Base-by-base conservation (phyloP, 1,140 invertebrate species). In the Solenopsis fugax region DNA sequence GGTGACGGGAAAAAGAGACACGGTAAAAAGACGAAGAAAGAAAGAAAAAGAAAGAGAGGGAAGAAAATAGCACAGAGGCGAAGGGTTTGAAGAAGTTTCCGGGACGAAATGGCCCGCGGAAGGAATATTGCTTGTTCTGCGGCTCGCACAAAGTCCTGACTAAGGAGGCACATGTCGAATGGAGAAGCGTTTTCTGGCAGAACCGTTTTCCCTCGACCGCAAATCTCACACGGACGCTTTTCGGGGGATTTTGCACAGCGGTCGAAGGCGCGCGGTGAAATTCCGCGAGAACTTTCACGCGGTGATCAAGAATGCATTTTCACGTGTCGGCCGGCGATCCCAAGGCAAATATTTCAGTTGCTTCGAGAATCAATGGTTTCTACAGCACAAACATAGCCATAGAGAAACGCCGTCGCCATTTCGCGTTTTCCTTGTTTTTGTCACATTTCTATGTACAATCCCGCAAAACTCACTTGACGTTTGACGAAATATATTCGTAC, bases 61-160 rank as follows among this genome's bases (percentile, higher is more conserved):
- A 18, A 37, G 29, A 84, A 48, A 29, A 84, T 56, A 64, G 67
- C 65, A 13, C 18, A 16, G 18, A 45, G 56, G 50, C 50, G 78
- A 29, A 29, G 29, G 21, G 56, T 65, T 37, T 34, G 77, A 50
- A 73, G 52, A 86, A 81, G 76, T 89, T 88, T 84, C 56, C 87
- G n/a, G n/a, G 80, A 45, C 67, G 87, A 91, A 91, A 91, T 89
- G 73, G 77, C 24, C 73, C 80, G 71, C 60, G 76, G 69, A 85
- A 89, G 75, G 88, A 91, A 86, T 87, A 91, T 87, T 87, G 82
- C 87, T 91, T 90, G 84, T 88, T 88, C 73, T 50, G 24, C 37
- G 64, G 54, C 45, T 77, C 78, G 80, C 41, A 24, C 12, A 75
- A 89, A 80, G 62, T 77, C 84, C 72, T 81, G 80, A 48, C 41